These are phyloP conservation scores for Eurystomus glaucurus DNA, from an alignment of 2,797 vertebrate species.

Conservation along the genomic window DNA sequence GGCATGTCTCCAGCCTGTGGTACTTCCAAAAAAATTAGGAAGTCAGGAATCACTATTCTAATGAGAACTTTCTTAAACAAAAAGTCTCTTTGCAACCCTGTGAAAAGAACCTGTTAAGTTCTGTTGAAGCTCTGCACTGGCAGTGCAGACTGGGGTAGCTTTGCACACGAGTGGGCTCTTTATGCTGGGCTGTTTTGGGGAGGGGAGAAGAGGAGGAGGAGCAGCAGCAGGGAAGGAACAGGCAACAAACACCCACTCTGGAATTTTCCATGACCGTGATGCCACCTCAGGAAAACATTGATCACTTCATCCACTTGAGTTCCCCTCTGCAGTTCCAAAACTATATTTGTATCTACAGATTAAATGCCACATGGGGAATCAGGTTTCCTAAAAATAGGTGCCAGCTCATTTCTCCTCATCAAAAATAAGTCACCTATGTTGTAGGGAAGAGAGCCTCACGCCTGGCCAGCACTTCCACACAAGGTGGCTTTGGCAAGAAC, in stretches of 20 bases:
- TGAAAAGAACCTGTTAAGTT: neutral
- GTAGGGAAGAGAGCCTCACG: neutral
- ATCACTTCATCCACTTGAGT: neutral
- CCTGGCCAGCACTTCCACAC: accelerated
- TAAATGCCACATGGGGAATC: neutral
- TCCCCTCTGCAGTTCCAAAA: neutral
- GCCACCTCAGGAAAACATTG: conserved; percentile 8
- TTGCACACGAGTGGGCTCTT: neutral
- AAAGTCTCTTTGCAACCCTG: neutral
- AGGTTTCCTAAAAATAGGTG: conserved; percentile 11
- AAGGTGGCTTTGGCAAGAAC: neutral
- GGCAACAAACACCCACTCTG: neutral
- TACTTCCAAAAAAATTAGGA: neutral
- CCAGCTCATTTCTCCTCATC: neutral
- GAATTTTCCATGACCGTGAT: conserved; percentile 55
- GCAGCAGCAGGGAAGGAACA: neutral
- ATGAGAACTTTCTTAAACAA: neutral
- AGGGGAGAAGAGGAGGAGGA: neutral
- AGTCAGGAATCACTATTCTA: neutral
- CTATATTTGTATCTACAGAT: conserved; percentile 12
- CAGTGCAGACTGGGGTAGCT: neutral
- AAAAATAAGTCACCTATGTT: neutral
- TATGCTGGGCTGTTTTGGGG: accelerated
- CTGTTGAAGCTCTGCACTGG: neutral
- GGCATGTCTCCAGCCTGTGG: neutral